Percentiles rank a stretch among this genome's conserved stretches.
Evolutionary conservation across 2,888 invertebrate species (phyloP).

Genomic region (Drosophila emarginata): DNA sequence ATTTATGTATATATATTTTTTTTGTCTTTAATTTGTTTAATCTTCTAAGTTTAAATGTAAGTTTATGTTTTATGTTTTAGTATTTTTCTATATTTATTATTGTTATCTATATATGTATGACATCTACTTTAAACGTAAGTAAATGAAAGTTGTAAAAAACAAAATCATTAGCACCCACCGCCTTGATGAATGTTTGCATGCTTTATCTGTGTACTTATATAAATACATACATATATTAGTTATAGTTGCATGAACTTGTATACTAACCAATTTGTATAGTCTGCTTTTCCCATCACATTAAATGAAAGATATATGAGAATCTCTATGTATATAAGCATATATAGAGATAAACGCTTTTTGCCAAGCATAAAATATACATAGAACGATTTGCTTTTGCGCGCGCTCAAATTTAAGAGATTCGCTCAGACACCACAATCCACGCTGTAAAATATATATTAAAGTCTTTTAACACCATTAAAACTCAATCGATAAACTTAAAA

Average conservation of each 20-base stretch:
- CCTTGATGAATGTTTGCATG: constrained; percentile 38
- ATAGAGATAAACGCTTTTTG: constrained; percentile 40
- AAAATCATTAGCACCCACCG: constrained; percentile 40
- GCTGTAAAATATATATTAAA: constrained; percentile 55
- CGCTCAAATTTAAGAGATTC: constrained; percentile 41
- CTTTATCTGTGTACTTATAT: constrained; percentile 13
- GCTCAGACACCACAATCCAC: constrained; percentile 70
- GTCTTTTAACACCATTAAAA: constrained; percentile 48
- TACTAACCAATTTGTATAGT: constrained; percentile 44
- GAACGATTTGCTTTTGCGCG: constrained; percentile 61
- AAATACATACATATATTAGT: constrained; percentile 33
- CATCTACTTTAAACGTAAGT: constrained; percentile 63
- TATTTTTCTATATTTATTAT: too few species aligned
- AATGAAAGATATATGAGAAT: constrained; percentile 39
- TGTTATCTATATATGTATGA: constrained; percentile 7
- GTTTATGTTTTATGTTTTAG: constrained; percentile 45
- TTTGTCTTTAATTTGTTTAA: constrained; percentile 38
- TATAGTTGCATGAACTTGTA: constrained; percentile 30
- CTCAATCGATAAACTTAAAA: constrained; percentile 42
- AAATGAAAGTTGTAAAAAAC: constrained; percentile 47
- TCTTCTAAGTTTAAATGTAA: constrained; percentile 40
- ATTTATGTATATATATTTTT: constrained; percentile 30
- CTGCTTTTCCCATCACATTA: constrained; percentile 63
- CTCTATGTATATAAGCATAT: constrained; percentile 24
- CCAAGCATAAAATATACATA: constrained; percentile 38